These are phyloP conservation scores for Phycodurus eques DNA, from an alignment of 2,113 vertebrate genomes.

Conservation along the genomic window DNA sequence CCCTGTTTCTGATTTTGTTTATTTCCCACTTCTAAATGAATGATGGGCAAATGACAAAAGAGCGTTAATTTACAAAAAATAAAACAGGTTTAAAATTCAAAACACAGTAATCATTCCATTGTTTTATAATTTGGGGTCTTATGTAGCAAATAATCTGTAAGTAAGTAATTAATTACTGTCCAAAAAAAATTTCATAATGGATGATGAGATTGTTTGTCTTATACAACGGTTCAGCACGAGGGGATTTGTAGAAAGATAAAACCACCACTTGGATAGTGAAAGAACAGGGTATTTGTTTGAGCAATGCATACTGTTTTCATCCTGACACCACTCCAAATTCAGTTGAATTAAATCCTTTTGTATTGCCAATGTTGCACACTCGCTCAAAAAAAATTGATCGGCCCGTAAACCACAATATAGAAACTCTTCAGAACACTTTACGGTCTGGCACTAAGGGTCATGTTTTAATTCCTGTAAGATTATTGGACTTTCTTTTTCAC, in stretches of 20 bases:
- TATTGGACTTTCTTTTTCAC: background rate
- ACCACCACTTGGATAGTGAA: background rate
- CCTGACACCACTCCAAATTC: background rate
- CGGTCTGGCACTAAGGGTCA: background rate
- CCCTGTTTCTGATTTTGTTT: background rate
- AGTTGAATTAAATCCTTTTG: background rate
- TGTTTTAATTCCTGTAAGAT: background rate
- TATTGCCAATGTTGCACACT: background rate
- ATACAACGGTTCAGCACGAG: background rate
- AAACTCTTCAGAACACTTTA: background rate
- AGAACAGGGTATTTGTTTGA: background rate
- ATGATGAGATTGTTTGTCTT: background rate
- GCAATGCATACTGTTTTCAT: slow-evolving; percentile 12
- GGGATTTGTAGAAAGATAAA: background rate
- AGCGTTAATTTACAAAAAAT: background rate
- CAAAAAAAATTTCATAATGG: background rate
- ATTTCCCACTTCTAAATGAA: background rate
- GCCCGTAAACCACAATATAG: background rate
- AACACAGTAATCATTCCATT: background rate
- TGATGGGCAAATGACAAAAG: background rate
- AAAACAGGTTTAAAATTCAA: background rate
- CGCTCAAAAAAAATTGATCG: background rate
- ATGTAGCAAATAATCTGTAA: background rate
- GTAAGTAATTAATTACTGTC: background rate
- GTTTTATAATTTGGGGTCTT: background rate